Conservation (phyloP, 53 echinoderm and acorn worm genomes). For the Actinopyga echinites region DNA sequence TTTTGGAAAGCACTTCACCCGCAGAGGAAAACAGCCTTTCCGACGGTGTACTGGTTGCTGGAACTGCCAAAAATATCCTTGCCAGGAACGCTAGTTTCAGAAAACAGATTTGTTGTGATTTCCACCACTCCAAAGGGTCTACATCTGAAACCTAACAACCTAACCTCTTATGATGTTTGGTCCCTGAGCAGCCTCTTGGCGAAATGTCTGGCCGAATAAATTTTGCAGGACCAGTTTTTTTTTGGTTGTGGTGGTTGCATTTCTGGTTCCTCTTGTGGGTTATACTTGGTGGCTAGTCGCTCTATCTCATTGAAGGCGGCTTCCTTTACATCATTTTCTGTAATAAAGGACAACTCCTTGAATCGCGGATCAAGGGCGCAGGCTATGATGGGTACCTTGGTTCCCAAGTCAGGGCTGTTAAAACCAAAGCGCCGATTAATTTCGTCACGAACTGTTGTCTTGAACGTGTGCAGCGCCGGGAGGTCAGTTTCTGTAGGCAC, state of each 20-base stretch:
- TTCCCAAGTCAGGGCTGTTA: not conserved
- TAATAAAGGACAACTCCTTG: not conserved
- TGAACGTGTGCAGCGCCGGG: not conserved
- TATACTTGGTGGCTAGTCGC: not conserved
- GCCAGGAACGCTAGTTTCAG: conserved; percentile 8
- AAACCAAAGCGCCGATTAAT: conserved; percentile 9
- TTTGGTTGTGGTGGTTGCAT: not conserved
- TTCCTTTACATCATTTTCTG: conserved; percentile 1
- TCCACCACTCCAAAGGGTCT: conserved; percentile 12
- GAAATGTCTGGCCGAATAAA: not conserved
- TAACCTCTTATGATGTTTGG: not conserved
- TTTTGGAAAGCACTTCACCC: conserved; percentile 5
- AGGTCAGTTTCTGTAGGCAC: not conserved
- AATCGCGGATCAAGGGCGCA: conserved; percentile 32
- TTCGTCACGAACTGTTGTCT: not conserved
- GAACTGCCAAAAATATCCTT: not conserved
- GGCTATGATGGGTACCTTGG: not conserved
- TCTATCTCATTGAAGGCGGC: not conserved
- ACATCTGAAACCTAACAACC: not conserved
- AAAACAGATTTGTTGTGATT: not conserved
- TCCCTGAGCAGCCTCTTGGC: not conserved
- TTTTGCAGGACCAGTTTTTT: not conserved
- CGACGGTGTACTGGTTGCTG: conserved; percentile 9
- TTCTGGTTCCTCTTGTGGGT: not conserved
- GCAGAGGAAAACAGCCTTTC: conserved; percentile 25